Evolutionary conservation across 2,888 invertebrate species (phyloP), one percentile per base, ranked within the genome.

Genomic region (Tineola bisselliella): DNA sequence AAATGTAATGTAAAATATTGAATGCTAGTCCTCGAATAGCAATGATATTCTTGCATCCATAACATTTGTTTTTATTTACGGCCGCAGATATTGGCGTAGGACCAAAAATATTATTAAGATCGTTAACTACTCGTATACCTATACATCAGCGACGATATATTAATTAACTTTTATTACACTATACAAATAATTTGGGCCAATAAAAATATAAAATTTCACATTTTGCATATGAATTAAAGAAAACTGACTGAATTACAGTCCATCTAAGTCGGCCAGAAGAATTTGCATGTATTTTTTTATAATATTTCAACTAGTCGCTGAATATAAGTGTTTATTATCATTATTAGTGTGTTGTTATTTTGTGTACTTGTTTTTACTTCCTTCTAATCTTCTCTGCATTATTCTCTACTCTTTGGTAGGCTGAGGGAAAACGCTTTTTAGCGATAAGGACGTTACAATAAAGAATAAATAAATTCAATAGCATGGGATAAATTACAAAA

Each of bases 91-190:
- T 58, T 58, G 58, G 58, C 58, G 30, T n/a, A 33, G 58, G 33
- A 58, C 17, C 58, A 58, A 58, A 58, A 58, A 13, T 58, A 58
- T 58, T 58, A 13, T 33, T 33, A 31, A 33, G 54, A 54, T 54
- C 6, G 25, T 18, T 54, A 54, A 25, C 25, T 54, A 19, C 54
- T 25, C 25, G 25, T 54, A 54, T 18, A n/a, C n/a, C n/a, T n/a
- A 54, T 25, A 54, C 25, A 54, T 54, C 54, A 54, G 25, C 54
- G 54, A 10, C 19, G 19, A 54, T 54, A 25, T 54, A 54, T 54
- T 54, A 18, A 54, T 54, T 54, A 48, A 48, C 48, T 17, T 48
- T 48, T 48, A 48, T 48, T 48, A 48, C 48, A 17, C 48, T 48
- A 15, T 48, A 48, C 13, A 48, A 48, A 48, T 48, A n/a, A 48